Evolutionary conservation across 2,797 vertebrate species (phyloP).

Genomic region (Scomberomorus guttatus): DNA sequence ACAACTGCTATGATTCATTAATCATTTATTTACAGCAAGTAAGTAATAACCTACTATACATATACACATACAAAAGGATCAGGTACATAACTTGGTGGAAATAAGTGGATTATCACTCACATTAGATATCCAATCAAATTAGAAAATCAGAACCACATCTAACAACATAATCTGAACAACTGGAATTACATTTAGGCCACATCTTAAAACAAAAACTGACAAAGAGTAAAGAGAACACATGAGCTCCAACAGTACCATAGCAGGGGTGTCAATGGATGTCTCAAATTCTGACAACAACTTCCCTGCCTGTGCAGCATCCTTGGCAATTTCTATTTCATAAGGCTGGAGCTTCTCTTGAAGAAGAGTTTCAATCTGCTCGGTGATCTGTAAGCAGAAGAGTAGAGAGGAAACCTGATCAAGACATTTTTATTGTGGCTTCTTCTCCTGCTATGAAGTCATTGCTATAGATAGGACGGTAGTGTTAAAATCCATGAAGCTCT

Average conservation of each 20-base stretch:
- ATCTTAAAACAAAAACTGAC: background rate
- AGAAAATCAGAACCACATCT: background rate
- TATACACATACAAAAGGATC: too few relatives aligned
- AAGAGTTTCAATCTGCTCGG: slow-evolving; percentile 74
- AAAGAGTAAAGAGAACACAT: background rate
- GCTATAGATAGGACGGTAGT: too few relatives aligned
- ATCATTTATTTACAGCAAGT: too few relatives aligned
- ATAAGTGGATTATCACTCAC: background rate
- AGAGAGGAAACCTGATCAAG: background rate
- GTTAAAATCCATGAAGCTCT: background rate
- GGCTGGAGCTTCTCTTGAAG: slow-evolving; percentile 76
- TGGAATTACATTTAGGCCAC: background rate
- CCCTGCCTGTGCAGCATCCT: slow-evolving; percentile 61
- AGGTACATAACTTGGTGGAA: too few relatives aligned
- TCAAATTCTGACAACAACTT: slow-evolving; percentile 74
- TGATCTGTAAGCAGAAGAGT: slow-evolving; percentile 69
- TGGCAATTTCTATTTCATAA: slow-evolving; percentile 73
- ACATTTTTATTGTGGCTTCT: background rate
- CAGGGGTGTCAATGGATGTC: slow-evolving; percentile 73
- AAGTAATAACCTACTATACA: too few relatives aligned
- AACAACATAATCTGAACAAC: background rate
- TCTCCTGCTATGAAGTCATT: background rate
- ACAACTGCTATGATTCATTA: too few relatives aligned
- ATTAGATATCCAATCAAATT: background rate
- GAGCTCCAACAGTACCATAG: slow-evolving; percentile 74